These are phyloP conservation scores for Phataginus tetradactyla DNA, from an alignment of 2,797 vertebrate species.

Conservation along the genomic window DNA sequence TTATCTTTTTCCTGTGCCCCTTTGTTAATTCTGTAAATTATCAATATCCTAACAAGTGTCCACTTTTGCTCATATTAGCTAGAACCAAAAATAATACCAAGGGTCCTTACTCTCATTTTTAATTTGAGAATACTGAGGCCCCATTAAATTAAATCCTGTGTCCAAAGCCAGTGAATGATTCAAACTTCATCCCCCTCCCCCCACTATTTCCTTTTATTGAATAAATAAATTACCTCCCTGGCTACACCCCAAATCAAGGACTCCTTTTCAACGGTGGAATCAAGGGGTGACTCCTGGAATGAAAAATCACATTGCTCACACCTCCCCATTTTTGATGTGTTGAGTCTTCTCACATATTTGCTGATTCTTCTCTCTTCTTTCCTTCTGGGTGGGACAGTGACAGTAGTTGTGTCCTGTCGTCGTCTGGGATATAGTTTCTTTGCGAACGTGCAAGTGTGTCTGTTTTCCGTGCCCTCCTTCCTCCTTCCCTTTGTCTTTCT, in stretches of 20 bases:
- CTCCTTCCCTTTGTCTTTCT: background rate
- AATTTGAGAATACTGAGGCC: background rate
- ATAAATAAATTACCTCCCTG: background rate
- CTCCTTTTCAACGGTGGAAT: background rate
- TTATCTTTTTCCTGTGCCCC: background rate
- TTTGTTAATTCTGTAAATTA: constrained; percentile 47
- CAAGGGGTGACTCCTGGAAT: background rate
- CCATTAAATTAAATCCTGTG: background rate
- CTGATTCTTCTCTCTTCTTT: background rate
- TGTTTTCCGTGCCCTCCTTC: background rate
- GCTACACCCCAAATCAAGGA: background rate
- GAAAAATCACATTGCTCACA: background rate
- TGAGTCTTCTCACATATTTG: background rate
- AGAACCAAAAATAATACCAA: background rate
- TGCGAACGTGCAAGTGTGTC: background rate
- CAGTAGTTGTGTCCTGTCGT: background rate
- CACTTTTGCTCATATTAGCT: background rate
- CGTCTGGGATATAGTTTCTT: background rate
- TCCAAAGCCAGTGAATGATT: background rate
- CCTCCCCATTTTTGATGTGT: background rate
- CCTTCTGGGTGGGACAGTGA: background rate
- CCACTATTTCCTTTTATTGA: background rate
- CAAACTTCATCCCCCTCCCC: background rate
- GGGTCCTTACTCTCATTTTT: constrained; percentile 6
- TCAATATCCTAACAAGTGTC: background rate